phyloP scores from a whole-genome alignment of 2,888 invertebrate species.

The Linyphia triangularis region DNA sequence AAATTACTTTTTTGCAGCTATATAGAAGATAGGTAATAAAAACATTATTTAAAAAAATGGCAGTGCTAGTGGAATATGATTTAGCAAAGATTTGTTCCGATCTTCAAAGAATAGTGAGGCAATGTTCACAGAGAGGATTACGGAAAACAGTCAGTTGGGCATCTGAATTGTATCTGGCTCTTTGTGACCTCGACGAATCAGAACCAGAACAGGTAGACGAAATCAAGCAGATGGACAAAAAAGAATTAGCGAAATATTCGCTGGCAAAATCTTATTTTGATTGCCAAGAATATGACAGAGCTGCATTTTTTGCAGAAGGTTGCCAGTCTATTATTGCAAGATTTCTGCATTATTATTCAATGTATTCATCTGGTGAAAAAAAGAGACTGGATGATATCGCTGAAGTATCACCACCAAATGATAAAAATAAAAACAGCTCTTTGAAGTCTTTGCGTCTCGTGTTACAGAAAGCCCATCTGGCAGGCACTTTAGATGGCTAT shows the following conservation, averaged over 20 bases:
- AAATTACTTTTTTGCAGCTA: conserved; percentile 72
- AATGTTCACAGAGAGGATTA: conserved; percentile 67
- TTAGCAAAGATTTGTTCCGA: conserved; percentile 64
- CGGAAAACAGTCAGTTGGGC: conserved; percentile 57
- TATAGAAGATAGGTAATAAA: conserved; percentile 57
- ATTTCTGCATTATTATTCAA: conserved; percentile 91
- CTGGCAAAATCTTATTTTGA: conserved; percentile 85
- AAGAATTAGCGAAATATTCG: conserved; percentile 64
- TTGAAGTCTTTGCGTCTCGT: conserved; percentile 79
- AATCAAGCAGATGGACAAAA: conserved; percentile 44
- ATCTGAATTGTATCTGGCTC: conserved; percentile 51
- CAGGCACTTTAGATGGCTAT: conserved; percentile 88
- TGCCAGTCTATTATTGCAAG: conserved; percentile 86
- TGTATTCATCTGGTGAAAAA: conserved; percentile 93
- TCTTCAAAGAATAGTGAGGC: conserved; percentile 51
- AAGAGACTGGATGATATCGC: conserved; percentile 91
- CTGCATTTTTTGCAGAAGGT: conserved; percentile 87
- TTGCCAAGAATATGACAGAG: conserved; percentile 90
- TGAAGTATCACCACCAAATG: conserved; percentile 80
- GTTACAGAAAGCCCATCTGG: conserved; percentile 79
- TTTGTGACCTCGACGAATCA: conserved; percentile 29
- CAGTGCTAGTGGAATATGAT: conserved; percentile 45
- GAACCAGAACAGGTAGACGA: conserved; percentile 51
- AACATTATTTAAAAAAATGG: conserved; percentile 54
- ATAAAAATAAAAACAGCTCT: conserved; percentile 79